A percentile compares a stretch with the other conserved stretches of the same genome.
Evolutionary conservation across 35 echinoderm and acorn worm species (phyloP).

Genomic region (Holothuria glaberrima): DNA sequence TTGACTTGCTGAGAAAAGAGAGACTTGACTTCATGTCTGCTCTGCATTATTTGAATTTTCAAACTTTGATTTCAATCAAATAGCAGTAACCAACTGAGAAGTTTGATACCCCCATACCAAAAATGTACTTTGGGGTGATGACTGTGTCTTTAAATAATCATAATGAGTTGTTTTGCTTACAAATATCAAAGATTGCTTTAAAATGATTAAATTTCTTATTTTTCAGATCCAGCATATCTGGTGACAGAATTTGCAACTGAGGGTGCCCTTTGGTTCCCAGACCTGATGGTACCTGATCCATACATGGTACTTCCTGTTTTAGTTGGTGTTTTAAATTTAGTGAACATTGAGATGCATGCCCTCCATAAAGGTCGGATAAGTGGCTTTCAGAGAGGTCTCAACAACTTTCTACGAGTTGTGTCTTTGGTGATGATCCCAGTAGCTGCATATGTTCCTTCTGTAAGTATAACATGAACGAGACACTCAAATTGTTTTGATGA

Average conservation of each 20-base stretch:
- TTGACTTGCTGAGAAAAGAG: too few relatives aligned
- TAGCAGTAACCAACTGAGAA: too few relatives aligned
- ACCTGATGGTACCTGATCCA: slow-evolving; percentile 73
- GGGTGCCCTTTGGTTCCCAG: slow-evolving; percentile 78
- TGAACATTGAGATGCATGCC: slow-evolving; percentile 81
- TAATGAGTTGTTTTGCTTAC: too few relatives aligned
- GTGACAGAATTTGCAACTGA: slow-evolving; percentile 71
- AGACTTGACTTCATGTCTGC: too few relatives aligned
- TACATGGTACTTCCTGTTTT: slow-evolving; percentile 72
- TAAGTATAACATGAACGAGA: slow-evolving; percentile 51
- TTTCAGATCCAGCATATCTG: slow-evolving; percentile 71
- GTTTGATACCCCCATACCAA: too few relatives aligned
- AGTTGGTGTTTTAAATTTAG: slow-evolving; percentile 72
- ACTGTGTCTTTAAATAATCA: too few relatives aligned
- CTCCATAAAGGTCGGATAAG: slow-evolving; percentile 57
- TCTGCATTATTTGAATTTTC: too few relatives aligned
- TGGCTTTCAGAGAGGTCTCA: slow-evolving; percentile 65
- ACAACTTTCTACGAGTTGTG: slow-evolving; percentile 69
- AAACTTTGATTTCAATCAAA: too few relatives aligned
- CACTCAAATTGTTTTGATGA: not conserved
- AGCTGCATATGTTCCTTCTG: slow-evolving; percentile 76
- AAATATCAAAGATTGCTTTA: too few relatives aligned
- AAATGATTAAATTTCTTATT: not conserved
- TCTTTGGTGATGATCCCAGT: slow-evolving; percentile 86
- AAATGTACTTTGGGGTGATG: too few relatives aligned